Conservation (phyloP, 2,888 invertebrate genomes). For the Lysandra coridon region DNA sequence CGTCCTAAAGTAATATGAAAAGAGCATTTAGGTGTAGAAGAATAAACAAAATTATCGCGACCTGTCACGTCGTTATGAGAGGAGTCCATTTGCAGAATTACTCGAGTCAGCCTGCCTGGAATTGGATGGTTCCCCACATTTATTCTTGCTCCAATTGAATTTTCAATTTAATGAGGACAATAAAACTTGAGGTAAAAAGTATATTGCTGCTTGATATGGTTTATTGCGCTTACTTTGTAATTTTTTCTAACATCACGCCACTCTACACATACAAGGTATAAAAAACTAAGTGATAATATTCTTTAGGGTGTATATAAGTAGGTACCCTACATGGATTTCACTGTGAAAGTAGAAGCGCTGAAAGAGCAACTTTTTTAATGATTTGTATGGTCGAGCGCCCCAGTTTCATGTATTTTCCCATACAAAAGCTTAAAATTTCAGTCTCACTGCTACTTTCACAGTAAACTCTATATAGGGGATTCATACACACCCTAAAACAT, state of each 20-base stretch:
- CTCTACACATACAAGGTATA: too few relatives aligned
- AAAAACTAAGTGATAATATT: too few relatives aligned
- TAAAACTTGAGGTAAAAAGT: conserved; percentile 14
- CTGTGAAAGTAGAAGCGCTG: too few relatives aligned
- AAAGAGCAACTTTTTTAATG: too few relatives aligned
- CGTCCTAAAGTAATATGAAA: conserved; percentile 21
- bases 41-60: conserved; percentile 31
- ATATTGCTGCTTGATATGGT: background rate
- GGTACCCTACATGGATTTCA: too few relatives aligned
- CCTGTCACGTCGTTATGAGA: conserved; percentile 34
- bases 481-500: too few relatives aligned
- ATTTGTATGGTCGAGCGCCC: too few relatives aligned
- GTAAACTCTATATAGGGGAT: too few relatives aligned
- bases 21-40: background rate
- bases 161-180: conserved; percentile 31
- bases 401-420: too few relatives aligned
- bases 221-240: background rate
- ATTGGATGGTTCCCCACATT: conserved; percentile 35
- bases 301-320: too few relatives aligned
- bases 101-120: conserved; percentile 33
- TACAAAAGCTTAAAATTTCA: too few relatives aligned
- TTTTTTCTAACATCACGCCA: background rate
- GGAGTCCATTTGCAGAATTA: conserved; percentile 36
- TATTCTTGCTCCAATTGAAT: conserved; percentile 32
- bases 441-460: too few relatives aligned